A percentile compares a stretch with the other conserved stretches of the same genome.
phyloP scores from a whole-genome alignment of 2,113 vertebrate species.

The Beaufortia kweichowensis region DNA sequence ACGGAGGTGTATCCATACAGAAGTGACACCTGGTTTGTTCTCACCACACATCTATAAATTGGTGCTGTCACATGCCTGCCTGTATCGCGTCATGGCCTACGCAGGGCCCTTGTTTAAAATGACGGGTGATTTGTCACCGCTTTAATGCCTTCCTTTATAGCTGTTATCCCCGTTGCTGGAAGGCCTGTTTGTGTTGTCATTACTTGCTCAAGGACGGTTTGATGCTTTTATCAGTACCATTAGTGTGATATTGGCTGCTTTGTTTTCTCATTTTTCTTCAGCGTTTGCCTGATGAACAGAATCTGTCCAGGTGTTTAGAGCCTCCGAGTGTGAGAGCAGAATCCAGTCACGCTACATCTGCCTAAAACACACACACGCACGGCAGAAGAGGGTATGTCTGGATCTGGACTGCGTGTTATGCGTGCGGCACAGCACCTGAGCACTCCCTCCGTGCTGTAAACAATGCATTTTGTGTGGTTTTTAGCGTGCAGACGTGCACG shows the following conservation, averaged over 20 bases:
- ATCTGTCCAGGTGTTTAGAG: constrained; percentile 42
- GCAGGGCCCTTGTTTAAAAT: constrained; percentile 31
- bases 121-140: constrained; percentile 38
- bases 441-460: constrained; percentile 12
- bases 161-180: background rate
- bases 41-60: constrained; percentile 37
- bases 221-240: constrained; percentile 28
- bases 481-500: background rate
- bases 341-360: constrained; percentile 31
- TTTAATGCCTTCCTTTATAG: constrained; percentile 47
- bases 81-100: constrained; percentile 26
- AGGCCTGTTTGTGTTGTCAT: constrained; percentile 12
- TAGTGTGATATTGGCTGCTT: constrained; percentile 22
- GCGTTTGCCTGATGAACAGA: constrained; percentile 42
- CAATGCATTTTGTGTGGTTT: constrained; percentile 1
- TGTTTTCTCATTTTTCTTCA: constrained; percentile 33
- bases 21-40: constrained; percentile 40
- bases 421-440: constrained; percentile 23
- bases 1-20: constrained; percentile 6
- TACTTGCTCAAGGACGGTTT: constrained; percentile 35
- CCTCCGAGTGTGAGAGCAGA: constrained; percentile 32
- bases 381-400: constrained; percentile 17
- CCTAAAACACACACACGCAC: constrained; percentile 1
- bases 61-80: constrained; percentile 35
- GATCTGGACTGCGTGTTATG: constrained; percentile 7